phyloP scores from a whole-genome alignment of 2,888 invertebrate genomes.

The Nymphalis polychloros region DNA sequence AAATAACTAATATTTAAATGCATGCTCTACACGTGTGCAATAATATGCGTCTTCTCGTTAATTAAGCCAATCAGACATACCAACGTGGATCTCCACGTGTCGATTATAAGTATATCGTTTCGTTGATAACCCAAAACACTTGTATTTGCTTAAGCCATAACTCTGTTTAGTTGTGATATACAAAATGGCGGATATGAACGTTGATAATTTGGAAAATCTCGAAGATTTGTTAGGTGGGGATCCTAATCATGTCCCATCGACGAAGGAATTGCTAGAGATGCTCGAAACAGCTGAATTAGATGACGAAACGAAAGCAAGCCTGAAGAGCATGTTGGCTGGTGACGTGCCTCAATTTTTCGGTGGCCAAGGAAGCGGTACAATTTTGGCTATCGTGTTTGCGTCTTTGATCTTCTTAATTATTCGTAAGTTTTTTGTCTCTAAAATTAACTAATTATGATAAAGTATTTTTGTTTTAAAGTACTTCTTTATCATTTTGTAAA shows the following conservation, averaged over 20 bases:
- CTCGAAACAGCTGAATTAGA: slow-evolving; percentile 82
- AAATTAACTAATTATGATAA: neutral
- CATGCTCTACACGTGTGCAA: too few species aligned
- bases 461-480: too few species aligned
- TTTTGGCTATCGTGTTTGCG: slow-evolving; percentile 59
- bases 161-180: neutral
- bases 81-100: slow-evolving; percentile 57
- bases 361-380: slow-evolving; percentile 50
- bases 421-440: slow-evolving; percentile 47
- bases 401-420: slow-evolving; percentile 60
- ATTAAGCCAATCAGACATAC: slow-evolving; percentile 38
- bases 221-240: slow-evolving; percentile 58
- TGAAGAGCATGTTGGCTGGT: slow-evolving; percentile 77
- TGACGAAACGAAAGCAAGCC: slow-evolving; percentile 83
- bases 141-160: neutral
- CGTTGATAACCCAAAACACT: slow-evolving; percentile 21
- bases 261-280: slow-evolving; percentile 81
- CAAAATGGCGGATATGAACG: slow-evolving; percentile 45
- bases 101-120: slow-evolving; percentile 30
- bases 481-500: too few species aligned
- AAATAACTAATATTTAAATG: too few species aligned
- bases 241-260: slow-evolving; percentile 68
- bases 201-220: slow-evolving; percentile 46
- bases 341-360: slow-evolving; percentile 67
- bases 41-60: slow-evolving; percentile 30